phyloP scores from a whole-genome alignment of 2,797 vertebrate species.

The Alca torda region DNA sequence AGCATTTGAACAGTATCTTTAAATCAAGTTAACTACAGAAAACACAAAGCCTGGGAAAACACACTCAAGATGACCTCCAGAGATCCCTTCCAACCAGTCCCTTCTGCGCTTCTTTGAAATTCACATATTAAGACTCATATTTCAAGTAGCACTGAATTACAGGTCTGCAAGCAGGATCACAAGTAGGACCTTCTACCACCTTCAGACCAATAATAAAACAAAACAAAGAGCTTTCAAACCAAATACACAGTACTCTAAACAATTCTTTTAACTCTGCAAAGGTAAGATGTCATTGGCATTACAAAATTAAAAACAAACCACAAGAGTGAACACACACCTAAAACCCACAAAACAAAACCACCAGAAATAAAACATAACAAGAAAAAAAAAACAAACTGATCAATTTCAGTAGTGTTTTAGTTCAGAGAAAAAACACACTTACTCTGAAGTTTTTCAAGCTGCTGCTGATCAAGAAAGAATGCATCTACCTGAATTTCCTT shows the following conservation, averaged over 20 bases:
- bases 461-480: slow-evolving; percentile 78
- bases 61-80: neutral
- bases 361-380: neutral
- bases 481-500: slow-evolving; percentile 83
- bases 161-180: neutral
- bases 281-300: neutral
- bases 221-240: neutral
- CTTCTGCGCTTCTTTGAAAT: neutral
- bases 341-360: neutral
- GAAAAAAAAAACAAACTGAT: neutral
- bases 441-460: slow-evolving; percentile 83
- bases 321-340: neutral
- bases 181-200: neutral
- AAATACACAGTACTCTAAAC: rapidly evolving
- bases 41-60: neutral
- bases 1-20: neutral
- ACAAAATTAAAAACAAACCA: neutral
- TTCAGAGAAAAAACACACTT: slow-evolving; percentile 40
- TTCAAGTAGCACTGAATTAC: neutral
- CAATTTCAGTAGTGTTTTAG: neutral
- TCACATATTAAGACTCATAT: neutral
- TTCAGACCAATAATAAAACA: neutral
- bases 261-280: neutral
- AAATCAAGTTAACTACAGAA: neutral
- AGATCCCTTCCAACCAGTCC: neutral